A percentile compares a stretch with the other conserved stretches of the same genome.
Conservation (phyloP, 2,797 vertebrate genomes). For the Ptychobarbus kaznakovi region DNA sequence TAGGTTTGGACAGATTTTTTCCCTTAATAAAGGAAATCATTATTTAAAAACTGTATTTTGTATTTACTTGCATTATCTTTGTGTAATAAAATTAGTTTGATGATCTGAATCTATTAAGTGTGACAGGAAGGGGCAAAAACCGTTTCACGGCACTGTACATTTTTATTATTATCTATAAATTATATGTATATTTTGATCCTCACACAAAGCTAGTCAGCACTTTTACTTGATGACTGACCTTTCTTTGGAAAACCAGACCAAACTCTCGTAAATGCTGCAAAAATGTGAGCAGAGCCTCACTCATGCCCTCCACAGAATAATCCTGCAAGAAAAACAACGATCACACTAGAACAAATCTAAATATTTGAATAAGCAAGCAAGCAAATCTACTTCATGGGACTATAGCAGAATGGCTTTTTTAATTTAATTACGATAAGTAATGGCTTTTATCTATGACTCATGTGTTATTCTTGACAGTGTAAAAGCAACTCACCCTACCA, state of each 20-base stretch:
- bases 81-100: too few relatives aligned
- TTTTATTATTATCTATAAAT: not conserved
- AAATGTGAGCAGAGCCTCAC: constrained; percentile 89
- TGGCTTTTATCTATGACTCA: constrained; percentile 36
- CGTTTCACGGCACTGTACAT: too few relatives aligned
- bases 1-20: too few relatives aligned
- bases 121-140: too few relatives aligned
- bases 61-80: too few relatives aligned
- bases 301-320: constrained; percentile 95
- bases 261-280: constrained; percentile 93
- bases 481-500: constrained; percentile 82
- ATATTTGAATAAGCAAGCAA: constrained; percentile 3
- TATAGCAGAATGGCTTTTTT: not conserved
- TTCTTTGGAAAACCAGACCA: constrained; percentile 93
- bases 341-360: constrained; percentile 10
- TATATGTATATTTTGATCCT: not conserved
- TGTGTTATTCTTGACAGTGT: not conserved
- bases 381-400: not conserved
- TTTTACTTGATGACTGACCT: constrained; percentile 74
- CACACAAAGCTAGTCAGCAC: not conserved
- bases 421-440: constrained; percentile 12
- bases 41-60: too few relatives aligned
- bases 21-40: too few relatives aligned
- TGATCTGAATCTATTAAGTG: too few relatives aligned
- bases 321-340: constrained; percentile 75